These are phyloP conservation scores for Girardinus metallicus DNA, from an alignment of 2,797 vertebrate genomes.

Conservation along the genomic window DNA sequence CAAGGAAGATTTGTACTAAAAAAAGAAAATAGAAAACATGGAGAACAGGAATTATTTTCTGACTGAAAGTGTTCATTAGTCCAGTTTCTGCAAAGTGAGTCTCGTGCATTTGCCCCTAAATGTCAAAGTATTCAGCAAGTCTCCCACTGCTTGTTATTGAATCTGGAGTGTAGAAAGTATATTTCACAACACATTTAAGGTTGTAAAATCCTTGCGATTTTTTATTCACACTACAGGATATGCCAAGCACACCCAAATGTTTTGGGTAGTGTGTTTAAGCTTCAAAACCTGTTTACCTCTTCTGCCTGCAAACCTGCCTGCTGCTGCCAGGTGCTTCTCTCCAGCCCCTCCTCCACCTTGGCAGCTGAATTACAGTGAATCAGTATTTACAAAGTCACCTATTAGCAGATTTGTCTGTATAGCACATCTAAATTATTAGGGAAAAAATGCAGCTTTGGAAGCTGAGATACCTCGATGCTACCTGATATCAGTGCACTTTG, in stretches of 20 bases:
- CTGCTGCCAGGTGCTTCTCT: not conserved
- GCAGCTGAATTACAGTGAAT: not conserved
- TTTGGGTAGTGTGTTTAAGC: too few relatives aligned
- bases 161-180: not conserved
- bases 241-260: too few relatives aligned
- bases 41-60: not conserved
- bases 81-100: not conserved
- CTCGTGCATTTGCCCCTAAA: not conserved
- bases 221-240: too few relatives aligned
- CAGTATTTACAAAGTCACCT: not conserved
- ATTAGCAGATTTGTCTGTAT: not conserved
- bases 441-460: not conserved
- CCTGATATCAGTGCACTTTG: not conserved
- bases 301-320: too few relatives aligned
- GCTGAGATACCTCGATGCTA: not conserved
- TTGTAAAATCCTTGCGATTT: not conserved
- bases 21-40: not conserved
- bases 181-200: not conserved
- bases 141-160: not conserved
- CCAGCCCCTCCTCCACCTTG: not conserved
- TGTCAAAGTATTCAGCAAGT: not conserved
- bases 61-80: not conserved
- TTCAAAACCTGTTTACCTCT: too few relatives aligned
- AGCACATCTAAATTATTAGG: not conserved
- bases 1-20: not conserved